phyloP scores from a whole-genome alignment of 2,113 vertebrate species.

The Ahaetulla prasina region DNA sequence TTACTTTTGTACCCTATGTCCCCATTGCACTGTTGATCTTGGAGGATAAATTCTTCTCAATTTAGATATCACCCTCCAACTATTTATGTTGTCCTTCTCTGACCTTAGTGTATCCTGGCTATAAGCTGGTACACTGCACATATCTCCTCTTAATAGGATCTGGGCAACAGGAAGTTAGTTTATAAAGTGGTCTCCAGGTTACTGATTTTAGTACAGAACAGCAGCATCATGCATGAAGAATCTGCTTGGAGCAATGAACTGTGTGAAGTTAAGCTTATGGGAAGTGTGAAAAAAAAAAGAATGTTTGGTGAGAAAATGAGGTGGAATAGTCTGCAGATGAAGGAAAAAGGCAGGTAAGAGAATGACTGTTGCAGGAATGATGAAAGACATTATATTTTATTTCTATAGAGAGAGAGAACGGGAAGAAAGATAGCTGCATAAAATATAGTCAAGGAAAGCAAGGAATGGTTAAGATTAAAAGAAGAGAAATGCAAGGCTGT shows the following conservation, averaged over 20 bases:
- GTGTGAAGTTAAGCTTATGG: background rate
- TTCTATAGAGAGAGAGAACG: background rate
- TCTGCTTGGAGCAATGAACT: background rate
- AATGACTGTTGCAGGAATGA: background rate
- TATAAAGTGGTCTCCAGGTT: background rate
- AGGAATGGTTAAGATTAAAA: background rate
- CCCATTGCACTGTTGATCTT: background rate
- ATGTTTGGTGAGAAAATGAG: background rate
- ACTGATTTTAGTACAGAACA: background rate
- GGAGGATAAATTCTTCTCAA: background rate
- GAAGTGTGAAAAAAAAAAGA: background rate
- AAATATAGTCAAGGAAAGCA: background rate
- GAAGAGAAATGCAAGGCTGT: background rate
- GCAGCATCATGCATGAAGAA: background rate
- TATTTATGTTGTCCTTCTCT: background rate
- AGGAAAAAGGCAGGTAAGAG: background rate
- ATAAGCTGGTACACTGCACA: background rate
- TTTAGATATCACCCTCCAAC: background rate
- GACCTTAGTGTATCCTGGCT: background rate
- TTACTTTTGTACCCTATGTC: background rate
- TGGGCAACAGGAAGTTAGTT: background rate
- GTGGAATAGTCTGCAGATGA: background rate
- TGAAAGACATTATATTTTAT: background rate
- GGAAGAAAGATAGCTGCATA: background rate
- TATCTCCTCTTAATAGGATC: background rate